Evolutionary conservation across 2,797 vertebrate genomes (phyloP), one percentile per base, ranked within the genome.

Genomic region (Diceros bicornis): DNA sequence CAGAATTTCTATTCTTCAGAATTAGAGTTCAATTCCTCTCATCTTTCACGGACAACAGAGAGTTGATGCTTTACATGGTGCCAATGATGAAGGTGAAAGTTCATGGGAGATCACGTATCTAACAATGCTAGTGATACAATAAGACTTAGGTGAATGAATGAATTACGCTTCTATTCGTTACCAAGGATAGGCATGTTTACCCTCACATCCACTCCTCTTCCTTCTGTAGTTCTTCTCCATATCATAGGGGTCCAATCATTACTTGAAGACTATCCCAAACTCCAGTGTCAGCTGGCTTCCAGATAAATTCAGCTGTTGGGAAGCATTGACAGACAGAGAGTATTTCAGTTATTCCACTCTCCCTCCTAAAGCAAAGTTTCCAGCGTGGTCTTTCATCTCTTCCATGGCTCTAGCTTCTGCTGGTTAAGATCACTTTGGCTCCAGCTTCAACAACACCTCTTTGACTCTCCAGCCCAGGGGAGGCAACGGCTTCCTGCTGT

Each of bases 1-100:
- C 4, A 86, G 6, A 85, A 91, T 61, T 18, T 93, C 47, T 75
- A 32, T 3, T 78, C 23, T 4, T 90, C 21, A 91, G 55, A 94
- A 82, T 1, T 6, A 47, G 10, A 61, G 27, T 6, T 47, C 44
- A 57, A 66, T 25, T 75, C 62, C 41, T 44, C 7, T 59, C 10
- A n/a, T n/a, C 32, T 68, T 34, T 66, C 23, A 27, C 7, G 11
- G 7, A 55, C 25, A 29, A 18, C 3, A 18, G 8, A 13, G 44
- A 71, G 59, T 79, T 44, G 32, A 57, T 2, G 16, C n/a, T 61
- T 93, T 71, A 7, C 9, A 20, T 23, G 0, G 2, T 32, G 18
- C 21, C 91, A 37, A 44, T 52, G 62, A 2, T 61, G 4, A 71
- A 61, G 1, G 16, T 72, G 13, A 86, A 94, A 92, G 17, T 13